These are phyloP conservation scores for Drosophila pachea DNA, from an alignment of 1,140 invertebrate species.

Conservation along the genomic window DNA sequence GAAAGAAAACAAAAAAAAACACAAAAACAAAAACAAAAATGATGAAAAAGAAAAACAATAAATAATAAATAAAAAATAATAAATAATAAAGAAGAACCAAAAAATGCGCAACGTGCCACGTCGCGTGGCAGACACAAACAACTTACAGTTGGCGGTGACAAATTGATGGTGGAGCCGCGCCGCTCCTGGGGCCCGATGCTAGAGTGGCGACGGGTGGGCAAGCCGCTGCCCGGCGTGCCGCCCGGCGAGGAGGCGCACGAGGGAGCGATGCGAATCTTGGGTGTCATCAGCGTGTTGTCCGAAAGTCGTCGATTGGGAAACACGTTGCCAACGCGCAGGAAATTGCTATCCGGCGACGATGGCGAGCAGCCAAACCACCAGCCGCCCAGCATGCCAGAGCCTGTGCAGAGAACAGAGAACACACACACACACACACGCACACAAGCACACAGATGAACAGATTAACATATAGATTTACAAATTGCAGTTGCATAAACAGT, in stretches of 20 bases:
- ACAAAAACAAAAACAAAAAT: no score
- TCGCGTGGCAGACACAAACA: constrained; percentile 51
- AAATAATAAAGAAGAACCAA: constrained; percentile 12
- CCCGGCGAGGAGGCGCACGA: constrained; percentile 92
- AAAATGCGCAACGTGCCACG: constrained; percentile 20
- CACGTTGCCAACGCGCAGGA: constrained; percentile 88
- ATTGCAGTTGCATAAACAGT: constrained; percentile 20
- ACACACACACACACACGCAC: no score
- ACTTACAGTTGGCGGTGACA: constrained; percentile 91
- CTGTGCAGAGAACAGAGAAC: constrained; percentile 53
- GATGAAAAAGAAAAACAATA: constrained; percentile 37
- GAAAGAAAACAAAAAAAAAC: no score
- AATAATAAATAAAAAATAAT: constrained; percentile 12
- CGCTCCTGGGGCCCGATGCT: constrained; percentile 93
- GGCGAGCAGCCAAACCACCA: constrained; percentile 87
- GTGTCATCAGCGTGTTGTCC: constrained; percentile 94
- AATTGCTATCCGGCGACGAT: constrained; percentile 90
- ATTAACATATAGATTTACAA: constrained; percentile 8
- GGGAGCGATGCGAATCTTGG: constrained; percentile 90
- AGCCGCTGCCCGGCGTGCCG: constrained; percentile 87
- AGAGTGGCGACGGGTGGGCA: constrained; percentile 91
- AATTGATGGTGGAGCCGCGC: constrained; percentile 89
- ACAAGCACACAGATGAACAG: not conserved
- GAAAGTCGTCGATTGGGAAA: constrained; percentile 91
- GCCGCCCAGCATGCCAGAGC: constrained; percentile 83